phyloP scores from a whole-genome alignment of 2,797 vertebrate species.

The Tenualosa ilisha region DNA sequence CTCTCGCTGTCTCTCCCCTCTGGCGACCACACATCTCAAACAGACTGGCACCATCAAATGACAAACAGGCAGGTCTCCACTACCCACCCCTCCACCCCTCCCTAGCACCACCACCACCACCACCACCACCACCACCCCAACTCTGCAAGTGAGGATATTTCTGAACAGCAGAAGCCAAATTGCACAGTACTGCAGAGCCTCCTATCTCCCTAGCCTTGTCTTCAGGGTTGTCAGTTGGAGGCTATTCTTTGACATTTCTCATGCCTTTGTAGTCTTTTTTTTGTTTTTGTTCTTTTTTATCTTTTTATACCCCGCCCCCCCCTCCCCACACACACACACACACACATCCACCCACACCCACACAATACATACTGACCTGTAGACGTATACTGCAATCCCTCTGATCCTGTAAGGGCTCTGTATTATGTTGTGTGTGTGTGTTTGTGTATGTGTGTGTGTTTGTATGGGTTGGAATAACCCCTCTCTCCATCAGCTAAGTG shows the following conservation, averaged over 20 bases:
- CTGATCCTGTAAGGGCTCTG: background rate
- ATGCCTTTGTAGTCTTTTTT: background rate
- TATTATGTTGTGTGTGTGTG: background rate
- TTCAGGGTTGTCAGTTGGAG: background rate
- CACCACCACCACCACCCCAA: too few species aligned
- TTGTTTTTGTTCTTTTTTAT: background rate
- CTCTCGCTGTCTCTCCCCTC: conserved; percentile 51
- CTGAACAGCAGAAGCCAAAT: background rate
- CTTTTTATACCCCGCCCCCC: too few species aligned
- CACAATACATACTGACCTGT: background rate
- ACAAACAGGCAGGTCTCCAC: background rate
- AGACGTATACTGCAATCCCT: background rate
- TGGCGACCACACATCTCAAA: background rate
- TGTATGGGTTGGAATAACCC: background rate
- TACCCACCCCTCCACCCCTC: too few species aligned
- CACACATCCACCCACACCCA: background rate
- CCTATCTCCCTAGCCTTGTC: background rate
- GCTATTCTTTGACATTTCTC: background rate
- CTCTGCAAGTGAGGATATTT: background rate
- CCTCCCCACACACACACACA: too few species aligned
- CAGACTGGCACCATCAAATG: background rate
- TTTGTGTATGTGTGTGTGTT: conserved; percentile 12
- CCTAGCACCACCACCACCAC: too few species aligned
- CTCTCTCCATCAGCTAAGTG: background rate
- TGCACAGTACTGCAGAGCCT: too few species aligned